Base-by-base conservation (phyloP, 2,797 vertebrate species). In the Phataginus tricuspis region DNA sequence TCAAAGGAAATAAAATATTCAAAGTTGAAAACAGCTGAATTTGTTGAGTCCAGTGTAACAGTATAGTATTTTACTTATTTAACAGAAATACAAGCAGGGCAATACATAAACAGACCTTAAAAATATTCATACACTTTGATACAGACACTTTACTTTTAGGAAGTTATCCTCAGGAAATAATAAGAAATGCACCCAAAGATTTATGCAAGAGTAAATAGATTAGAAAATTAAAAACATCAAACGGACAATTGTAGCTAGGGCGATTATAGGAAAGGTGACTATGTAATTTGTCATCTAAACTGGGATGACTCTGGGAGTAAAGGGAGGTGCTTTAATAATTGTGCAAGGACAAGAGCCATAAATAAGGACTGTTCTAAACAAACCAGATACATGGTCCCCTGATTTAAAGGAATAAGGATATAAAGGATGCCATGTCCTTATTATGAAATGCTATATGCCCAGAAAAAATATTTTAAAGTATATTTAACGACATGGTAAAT, bases 401-500 rank as follows among this genome's bases (percentile, higher is more conserved):
- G 1, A 29, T 72, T 34, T 7, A 51, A 89, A 10, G 19, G 12
- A 93, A 91, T 31, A 21, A 14, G 42, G 49, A 93, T 51, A 55
- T 80, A 69, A 66, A 85, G 11, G 90, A 75, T 59, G 29, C 4
- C 21, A 82, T 14, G 64, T 59, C 21, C 29, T 93, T 31, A 69
- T 55, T 64, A 57, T 53, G 53, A 57, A 93, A 63, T n/a, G 49
- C 12, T 51, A 89, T 25, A 4, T 8, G 77, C 8, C 45, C 61
- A 86, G 68, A 53, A 91, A 90, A 90, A 93, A 87, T 14, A 64
- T 34, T 92, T 80, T 78, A 61, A 94, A 91, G 75, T 78, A 39
- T 74, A 91, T 90, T 83, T 66, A 87, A 87, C 6, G 13, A 16
- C 12, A 61, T 2, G 45, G 15, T 39, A 83, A 90, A 91, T 9